Evolutionary conservation across 2,113 vertebrate species (phyloP).

Genomic region (Aegithalos caudatus): DNA sequence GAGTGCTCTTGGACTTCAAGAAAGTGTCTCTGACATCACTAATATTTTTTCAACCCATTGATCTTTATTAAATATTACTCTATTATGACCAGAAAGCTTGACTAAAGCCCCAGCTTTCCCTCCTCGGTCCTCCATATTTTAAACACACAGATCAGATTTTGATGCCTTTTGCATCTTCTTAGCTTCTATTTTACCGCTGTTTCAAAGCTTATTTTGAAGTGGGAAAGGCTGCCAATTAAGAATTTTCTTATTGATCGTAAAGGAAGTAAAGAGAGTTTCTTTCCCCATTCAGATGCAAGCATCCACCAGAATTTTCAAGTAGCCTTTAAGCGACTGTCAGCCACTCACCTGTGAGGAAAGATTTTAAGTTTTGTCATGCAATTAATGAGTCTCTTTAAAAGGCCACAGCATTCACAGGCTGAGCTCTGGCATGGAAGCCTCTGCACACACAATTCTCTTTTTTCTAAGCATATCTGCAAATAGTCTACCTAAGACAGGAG

Average conservation of each 20-base stretch:
- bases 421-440: neutral
- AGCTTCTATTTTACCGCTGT: neutral
- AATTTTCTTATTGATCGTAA: neutral
- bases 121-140: neutral
- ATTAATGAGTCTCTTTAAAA: conserved; percentile 10
- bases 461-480: neutral
- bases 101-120: neutral
- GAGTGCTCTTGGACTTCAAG: neutral
- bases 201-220: conserved; percentile 25
- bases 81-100: neutral
- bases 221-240: neutral
- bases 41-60: neutral
- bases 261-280: neutral
- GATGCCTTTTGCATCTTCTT: neutral
- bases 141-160: neutral
- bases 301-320: neutral
- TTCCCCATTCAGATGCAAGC: neutral
- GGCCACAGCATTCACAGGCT: neutral
- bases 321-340: conserved; percentile 12
- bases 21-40: neutral
- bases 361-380: neutral
- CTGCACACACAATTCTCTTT: neutral
- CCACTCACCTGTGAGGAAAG: neutral
- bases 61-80: neutral
- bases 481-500: neutral